Evolutionary conservation across 2,113 vertebrate genomes (phyloP).

Genomic region (Anhinga anhinga): DNA sequence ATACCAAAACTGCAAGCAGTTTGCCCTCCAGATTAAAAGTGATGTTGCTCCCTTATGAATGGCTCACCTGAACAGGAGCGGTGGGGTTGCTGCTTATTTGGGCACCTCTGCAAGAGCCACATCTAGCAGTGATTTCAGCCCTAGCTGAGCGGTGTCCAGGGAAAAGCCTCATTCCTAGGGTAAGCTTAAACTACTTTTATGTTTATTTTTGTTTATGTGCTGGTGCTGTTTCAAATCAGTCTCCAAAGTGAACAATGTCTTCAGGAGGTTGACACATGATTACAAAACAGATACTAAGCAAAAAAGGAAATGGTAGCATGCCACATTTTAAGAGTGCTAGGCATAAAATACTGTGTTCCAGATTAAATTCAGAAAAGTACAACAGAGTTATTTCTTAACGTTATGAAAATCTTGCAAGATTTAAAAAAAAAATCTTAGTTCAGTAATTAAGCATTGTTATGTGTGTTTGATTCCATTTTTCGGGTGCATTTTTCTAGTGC

Average conservation of each 20-base stretch:
- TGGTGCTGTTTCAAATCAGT: not conserved
- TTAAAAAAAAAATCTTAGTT: not conserved
- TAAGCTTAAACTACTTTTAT: not conserved
- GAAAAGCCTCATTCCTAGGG: not conserved
- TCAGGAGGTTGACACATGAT: not conserved
- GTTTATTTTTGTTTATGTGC: not conserved
- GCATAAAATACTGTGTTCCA: not conserved
- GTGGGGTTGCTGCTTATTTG: not conserved
- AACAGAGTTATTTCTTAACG: not conserved
- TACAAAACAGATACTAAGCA: not conserved
- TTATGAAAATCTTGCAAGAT: not conserved
- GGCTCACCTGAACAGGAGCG: not conserved
- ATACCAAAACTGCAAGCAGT: not conserved
- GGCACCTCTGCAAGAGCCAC: not conserved
- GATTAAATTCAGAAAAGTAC: not conserved
- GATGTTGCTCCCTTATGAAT: not conserved
- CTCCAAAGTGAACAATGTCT: not conserved
- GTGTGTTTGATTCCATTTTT: not conserved
- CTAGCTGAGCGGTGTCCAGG: not conserved
- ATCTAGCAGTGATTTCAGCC: not conserved
- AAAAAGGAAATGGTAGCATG: not conserved
- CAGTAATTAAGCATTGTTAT: not conserved
- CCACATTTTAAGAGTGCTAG: not conserved
- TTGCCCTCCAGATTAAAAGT: not conserved
- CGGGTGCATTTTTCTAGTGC: not conserved